Base-by-base conservation (phyloP, 2,797 vertebrate genomes). In the Mormyrus proboscirostris region DNA sequence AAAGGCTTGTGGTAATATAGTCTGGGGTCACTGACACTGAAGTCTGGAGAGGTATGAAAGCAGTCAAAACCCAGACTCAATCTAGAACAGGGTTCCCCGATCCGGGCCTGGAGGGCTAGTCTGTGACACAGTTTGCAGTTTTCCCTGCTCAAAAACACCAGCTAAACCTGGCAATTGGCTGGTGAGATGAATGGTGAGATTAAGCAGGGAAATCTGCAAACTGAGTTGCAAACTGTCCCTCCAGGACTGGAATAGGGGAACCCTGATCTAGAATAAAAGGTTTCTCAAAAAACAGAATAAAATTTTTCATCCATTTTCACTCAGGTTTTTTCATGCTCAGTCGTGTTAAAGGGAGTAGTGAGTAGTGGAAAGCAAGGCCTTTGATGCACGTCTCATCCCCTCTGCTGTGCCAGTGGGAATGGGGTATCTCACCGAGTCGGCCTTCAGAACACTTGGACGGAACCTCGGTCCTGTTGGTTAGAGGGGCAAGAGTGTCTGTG, bases 11-110 rank as follows among this genome's bases (percentile, higher is more conserved):
- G 57, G 65, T 90, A 38, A 94, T 89, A 0, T 93, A 0, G 0
- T 29, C 29, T 29, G 29, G 29, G 29, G 0, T 29, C 29, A 29
- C 29, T 29, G 29, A 29, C 29, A 29, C 29, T 79, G 38, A 91
- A 92, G 50, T 92, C 95, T 62, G 90, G 73, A 41, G 33, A 76
- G 69, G 25, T 76, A 76, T 19, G 69, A 19, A 76, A 19, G 33
- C 33, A 41, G 33, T 0, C 69, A 16, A 33, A 73, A 38, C 29
- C 29, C 14, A 76, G 3, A 29, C 22, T 65, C 59, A 29, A 4
- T 65, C 59, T 65, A 25, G 22, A 62, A 62, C 57, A 22, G 2
- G 57, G 57, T 62, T 62, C n/a, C 22, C 22, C 7, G 1, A 65
- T 65, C 22, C 22, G 8, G 59, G 29, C 59, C 22, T 65, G 59